These are phyloP conservation scores for Geophilus truncorum DNA, from an alignment of 2,888 invertebrate species.

Conservation along the genomic window DNA sequence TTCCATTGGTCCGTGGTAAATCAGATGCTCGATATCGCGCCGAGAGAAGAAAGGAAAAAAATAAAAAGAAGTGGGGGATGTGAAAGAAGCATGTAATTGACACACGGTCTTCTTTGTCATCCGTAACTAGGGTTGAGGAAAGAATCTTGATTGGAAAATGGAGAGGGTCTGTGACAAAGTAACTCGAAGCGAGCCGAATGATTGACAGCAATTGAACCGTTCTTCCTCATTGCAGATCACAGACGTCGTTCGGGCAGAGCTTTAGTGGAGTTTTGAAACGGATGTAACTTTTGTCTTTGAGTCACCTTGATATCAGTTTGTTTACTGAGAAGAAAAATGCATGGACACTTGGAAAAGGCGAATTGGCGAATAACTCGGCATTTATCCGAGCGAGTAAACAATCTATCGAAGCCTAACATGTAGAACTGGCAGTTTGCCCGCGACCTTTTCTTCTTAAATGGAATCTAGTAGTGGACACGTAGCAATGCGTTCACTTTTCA, in stretches of 20 bases:
- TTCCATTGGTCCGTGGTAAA: not conserved
- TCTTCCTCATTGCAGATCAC: not conserved
- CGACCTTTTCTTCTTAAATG: slow-evolving; percentile 4
- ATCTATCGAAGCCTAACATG: slow-evolving; percentile 22
- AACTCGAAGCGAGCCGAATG: not conserved
- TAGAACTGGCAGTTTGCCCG: not conserved
- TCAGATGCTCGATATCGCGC: not conserved
- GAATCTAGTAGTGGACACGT: not conserved
- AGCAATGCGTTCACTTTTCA: not conserved
- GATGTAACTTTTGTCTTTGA: not conserved
- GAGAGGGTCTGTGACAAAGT: slow-evolving; percentile 1
- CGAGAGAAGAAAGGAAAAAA: not conserved
- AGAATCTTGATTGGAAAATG: slow-evolving; percentile 1
- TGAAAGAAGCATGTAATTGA: slow-evolving; percentile 24
- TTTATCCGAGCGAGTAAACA: not conserved
- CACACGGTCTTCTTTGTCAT: slow-evolving; percentile 17
- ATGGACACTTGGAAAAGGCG: not conserved
- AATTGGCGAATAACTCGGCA: not conserved
- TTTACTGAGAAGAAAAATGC: not conserved
- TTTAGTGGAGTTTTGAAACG: not conserved
- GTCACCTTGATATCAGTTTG: not conserved
- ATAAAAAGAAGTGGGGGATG: not conserved
- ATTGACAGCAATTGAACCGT: slow-evolving; percentile 12
- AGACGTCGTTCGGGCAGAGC: not conserved
- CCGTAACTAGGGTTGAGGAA: not conserved